Percentiles rank a stretch among this genome's conserved stretches.
These are phyloP conservation scores for Machimus atricapillus DNA, from an alignment of 2,888 invertebrate species.

Conservation along the genomic window DNA sequence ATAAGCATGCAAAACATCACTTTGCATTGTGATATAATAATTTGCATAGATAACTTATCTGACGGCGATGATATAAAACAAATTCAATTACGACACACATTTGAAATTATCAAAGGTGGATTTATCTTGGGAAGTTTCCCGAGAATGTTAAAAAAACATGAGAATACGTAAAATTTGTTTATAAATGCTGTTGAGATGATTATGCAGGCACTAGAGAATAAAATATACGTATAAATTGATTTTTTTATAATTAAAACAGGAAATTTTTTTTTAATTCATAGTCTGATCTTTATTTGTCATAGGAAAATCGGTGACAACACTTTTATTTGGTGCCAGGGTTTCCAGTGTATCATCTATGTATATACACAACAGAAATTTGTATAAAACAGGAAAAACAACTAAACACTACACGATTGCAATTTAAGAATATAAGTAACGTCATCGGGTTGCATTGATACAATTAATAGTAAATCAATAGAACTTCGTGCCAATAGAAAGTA, in stretches of 20 bases:
- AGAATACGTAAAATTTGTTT: not conserved
- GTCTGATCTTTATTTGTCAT: not conserved
- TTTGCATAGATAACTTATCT: not conserved
- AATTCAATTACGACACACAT: not conserved
- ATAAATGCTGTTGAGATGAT: not conserved
- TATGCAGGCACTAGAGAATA: too few relatives aligned
- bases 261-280: not conserved
- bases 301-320: not conserved
- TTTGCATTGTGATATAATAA: not conserved
- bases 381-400: not conserved
- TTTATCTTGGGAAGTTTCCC: not conserved
- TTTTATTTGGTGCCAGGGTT: not conserved
- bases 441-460: conserved; percentile 19
- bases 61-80: not conserved
- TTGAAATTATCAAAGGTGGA: not conserved
- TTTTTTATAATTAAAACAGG: not conserved
- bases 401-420: not conserved
- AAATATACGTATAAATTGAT: too few relatives aligned
- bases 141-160: not conserved
- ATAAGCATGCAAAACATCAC: not conserved
- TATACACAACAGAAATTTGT: not conserved
- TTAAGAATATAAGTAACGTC: conserved; percentile 15
- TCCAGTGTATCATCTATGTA: not conserved
- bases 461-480: not conserved
- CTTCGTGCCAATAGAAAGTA: not conserved